Conservation (phyloP, 2,113 vertebrate genomes). For the Hiodon tergisus region DNA sequence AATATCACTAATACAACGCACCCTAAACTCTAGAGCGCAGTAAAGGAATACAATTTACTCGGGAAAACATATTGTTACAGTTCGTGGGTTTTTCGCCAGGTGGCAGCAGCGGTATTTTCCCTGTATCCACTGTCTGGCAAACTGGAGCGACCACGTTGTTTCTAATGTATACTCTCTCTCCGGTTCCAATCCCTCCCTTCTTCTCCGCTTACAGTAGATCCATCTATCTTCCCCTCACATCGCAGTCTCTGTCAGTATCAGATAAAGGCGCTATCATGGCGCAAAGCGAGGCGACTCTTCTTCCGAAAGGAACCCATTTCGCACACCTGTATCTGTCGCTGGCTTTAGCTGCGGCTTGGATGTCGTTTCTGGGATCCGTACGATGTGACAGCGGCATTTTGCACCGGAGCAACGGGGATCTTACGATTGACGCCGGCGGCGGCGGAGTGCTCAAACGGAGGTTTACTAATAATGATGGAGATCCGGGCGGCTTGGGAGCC, state of each 20-base stretch:
- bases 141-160: slow-evolving; percentile 58
- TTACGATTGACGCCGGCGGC: slow-evolving; percentile 38
- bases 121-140: slow-evolving; percentile 40
- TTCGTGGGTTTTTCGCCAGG: slow-evolving; percentile 51
- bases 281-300: slow-evolving; percentile 58
- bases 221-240: slow-evolving; percentile 58
- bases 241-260: slow-evolving; percentile 57
- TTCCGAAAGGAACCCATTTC: slow-evolving; percentile 41
- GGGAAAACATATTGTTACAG: neutral
- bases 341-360: slow-evolving; percentile 50
- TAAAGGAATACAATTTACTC: too few species aligned
- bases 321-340: slow-evolving; percentile 48
- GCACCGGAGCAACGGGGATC: slow-evolving; percentile 47
- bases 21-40: too few species aligned
- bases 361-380: slow-evolving; percentile 52
- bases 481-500: slow-evolving; percentile 32
- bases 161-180: slow-evolving; percentile 53
- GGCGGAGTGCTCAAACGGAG: slow-evolving; percentile 36
- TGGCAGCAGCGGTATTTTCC: slow-evolving; percentile 57
- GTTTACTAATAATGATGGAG: slow-evolving; percentile 31
- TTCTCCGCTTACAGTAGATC: slow-evolving; percentile 49
- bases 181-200: slow-evolving; percentile 49
- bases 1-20: neutral
- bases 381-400: slow-evolving; percentile 50
- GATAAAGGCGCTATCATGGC: slow-evolving; percentile 62